Evolutionary conservation across 2,113 vertebrate genomes (phyloP).

Genomic region (Ornithorhynchus anatinus): DNA sequence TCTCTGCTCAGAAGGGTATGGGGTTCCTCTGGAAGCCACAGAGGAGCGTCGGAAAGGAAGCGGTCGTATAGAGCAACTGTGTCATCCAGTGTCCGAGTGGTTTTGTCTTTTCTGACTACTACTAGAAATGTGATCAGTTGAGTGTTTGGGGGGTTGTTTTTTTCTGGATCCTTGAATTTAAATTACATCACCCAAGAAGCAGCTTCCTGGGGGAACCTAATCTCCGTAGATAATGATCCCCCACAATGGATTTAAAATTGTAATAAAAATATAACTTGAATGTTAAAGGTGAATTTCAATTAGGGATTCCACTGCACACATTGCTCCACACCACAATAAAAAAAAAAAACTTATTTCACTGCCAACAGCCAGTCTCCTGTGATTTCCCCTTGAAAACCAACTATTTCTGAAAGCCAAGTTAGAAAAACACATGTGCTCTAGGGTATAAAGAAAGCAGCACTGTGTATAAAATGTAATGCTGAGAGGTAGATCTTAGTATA

Average conservation of each 20-base stretch:
- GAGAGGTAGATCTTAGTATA: constrained; percentile 39
- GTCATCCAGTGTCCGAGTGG: not conserved
- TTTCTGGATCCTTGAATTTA: not conserved
- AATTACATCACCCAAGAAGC: not conserved
- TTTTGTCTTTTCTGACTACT: accelerated
- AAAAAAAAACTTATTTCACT: not conserved
- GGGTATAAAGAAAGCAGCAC: constrained; percentile 24
- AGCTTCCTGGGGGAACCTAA: constrained; percentile 9
- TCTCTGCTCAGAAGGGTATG: not conserved
- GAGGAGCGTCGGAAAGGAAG: accelerated
- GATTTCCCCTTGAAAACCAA: constrained; percentile 36
- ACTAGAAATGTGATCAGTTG: accelerated
- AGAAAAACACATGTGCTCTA: constrained; percentile 47
- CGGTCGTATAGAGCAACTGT: accelerated
- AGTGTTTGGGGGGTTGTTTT: too few species aligned
- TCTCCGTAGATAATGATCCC: not conserved
- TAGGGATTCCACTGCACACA: constrained; percentile 30
- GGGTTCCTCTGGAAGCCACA: accelerated
- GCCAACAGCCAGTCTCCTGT: constrained; percentile 39
- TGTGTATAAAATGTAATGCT: constrained; percentile 28
- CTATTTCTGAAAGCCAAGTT: constrained; percentile 48
- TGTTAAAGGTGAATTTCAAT: constrained; percentile 64
- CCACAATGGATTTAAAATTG: not conserved
- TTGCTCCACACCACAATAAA: constrained; percentile 41
- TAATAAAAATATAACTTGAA: constrained; percentile 39